A percentile compares a stretch with the other conserved stretches of the same genome.
phyloP scores from a whole-genome alignment of 2,113 vertebrate genomes.

The Etheostoma spectabile region DNA sequence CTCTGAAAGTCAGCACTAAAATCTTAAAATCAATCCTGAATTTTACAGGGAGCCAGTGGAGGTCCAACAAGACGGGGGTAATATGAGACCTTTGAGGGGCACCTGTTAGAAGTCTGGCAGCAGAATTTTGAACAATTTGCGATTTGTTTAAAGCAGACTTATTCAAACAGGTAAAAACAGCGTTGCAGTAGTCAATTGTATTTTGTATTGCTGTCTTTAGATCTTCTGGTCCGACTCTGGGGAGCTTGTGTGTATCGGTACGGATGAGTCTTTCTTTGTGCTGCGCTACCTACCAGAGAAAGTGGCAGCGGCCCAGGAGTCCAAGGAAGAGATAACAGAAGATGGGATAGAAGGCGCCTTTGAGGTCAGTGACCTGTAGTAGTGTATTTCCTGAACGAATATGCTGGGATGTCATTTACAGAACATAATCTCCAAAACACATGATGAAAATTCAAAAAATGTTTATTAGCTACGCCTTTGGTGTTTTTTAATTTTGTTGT shows the following conservation, averaged over 20 bases:
- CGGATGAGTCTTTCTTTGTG: constrained; percentile 96
- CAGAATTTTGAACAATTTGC: too few species aligned
- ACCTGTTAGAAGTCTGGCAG: too few species aligned
- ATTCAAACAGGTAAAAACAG: too few species aligned
- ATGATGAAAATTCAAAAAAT: not conserved
- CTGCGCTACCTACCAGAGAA: constrained; percentile 92
- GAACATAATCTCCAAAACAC: not conserved
- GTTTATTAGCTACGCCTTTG: not conserved
- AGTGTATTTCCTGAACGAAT: not conserved
- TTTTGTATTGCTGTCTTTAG: constrained; percentile 70
- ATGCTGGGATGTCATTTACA: not conserved
- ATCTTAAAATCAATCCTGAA: too few species aligned
- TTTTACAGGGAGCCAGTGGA: too few species aligned
- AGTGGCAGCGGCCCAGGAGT: constrained; percentile 91
- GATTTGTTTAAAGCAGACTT: too few species aligned
- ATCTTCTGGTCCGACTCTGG: constrained; percentile 98
- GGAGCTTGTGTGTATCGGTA: constrained; percentile 94
- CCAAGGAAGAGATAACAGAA: constrained; percentile 90
- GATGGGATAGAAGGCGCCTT: constrained; percentile 96
- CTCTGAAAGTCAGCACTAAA: too few species aligned
- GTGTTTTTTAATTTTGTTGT: not conserved
- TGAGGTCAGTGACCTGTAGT: constrained; percentile 78
- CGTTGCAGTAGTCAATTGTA: too few species aligned
- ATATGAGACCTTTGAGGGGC: too few species aligned
- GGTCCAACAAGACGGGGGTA: too few species aligned